phyloP scores from a whole-genome alignment of 2,797 vertebrate species.

The Gymnothorax reevesii region DNA sequence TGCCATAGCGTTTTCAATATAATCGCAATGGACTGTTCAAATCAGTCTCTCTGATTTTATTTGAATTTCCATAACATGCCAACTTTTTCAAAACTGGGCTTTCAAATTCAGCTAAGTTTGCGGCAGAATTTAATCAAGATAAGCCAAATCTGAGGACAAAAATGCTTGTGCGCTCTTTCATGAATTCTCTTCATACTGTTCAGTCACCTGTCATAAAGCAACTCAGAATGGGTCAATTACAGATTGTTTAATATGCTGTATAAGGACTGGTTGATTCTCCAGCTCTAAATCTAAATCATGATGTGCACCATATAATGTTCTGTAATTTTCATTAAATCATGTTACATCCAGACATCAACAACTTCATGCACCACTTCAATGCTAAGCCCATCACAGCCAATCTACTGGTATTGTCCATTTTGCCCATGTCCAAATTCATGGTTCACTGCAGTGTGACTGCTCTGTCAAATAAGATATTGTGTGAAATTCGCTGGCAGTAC shows the following conservation, averaged over 20 bases:
- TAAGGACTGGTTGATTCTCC: not conserved
- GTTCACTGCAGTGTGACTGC: not conserved
- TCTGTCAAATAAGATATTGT: not conserved
- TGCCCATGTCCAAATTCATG: not conserved
- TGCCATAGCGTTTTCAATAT: no score
- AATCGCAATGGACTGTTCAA: no score
- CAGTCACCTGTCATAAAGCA: not conserved
- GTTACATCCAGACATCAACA: not conserved
- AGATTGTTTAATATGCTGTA: not conserved
- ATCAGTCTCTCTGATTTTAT: no score
- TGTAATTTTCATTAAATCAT: not conserved
- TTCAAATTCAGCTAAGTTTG: not conserved
- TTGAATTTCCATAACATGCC: no score
- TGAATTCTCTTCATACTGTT: not conserved
- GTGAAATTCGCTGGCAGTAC: not conserved
- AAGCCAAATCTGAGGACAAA: not conserved
- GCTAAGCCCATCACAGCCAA: not conserved
- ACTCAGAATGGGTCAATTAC: not conserved
- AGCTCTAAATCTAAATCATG: not conserved
- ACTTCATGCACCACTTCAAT: accelerated
- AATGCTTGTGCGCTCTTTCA: not conserved
- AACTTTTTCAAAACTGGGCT: no score
- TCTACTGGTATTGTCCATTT: constrained; percentile 14
- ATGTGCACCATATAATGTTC: not conserved
- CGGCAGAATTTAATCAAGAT: no score